phyloP scores from a whole-genome alignment of 2,797 vertebrate genomes.

The Ciconia nigra region DNA sequence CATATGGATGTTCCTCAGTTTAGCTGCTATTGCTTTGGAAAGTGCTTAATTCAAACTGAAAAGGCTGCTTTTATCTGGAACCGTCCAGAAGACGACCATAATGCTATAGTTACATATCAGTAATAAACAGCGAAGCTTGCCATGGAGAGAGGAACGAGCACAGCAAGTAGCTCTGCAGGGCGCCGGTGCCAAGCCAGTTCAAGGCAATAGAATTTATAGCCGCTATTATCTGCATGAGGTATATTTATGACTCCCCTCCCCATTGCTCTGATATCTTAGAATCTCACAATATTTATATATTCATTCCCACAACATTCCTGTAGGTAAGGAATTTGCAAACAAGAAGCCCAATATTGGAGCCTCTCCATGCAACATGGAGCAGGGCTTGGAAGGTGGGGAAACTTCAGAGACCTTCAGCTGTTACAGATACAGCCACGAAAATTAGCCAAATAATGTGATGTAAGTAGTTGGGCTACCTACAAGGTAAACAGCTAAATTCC shows the following conservation, averaged over 20 bases:
- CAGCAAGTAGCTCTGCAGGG: neutral
- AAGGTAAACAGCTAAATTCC: neutral
- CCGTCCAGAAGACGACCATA: neutral
- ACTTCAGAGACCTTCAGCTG: neutral
- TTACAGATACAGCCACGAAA: neutral
- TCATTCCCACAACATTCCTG: slow-evolving; percentile 33
- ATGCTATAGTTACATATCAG: neutral
- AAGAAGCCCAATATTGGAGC: neutral
- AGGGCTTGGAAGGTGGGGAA: neutral
- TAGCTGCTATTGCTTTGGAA: neutral
- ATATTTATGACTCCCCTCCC: slow-evolving; percentile 42
- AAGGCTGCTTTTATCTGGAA: neutral
- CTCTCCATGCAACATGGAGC: neutral
- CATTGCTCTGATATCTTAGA: neutral
- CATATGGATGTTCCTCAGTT: neutral
- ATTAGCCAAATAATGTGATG: neutral
- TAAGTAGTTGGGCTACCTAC: neutral
- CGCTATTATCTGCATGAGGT: slow-evolving; percentile 1
- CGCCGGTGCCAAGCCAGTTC: neutral
- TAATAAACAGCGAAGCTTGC: slow-evolving; percentile 4
- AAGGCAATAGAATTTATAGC: slow-evolving; percentile 49
- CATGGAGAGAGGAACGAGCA: neutral
- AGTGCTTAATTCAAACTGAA: neutral
- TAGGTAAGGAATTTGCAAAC: slow-evolving; percentile 26
- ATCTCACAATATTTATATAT: slow-evolving; percentile 46